Conservation (phyloP, 2,888 invertebrate genomes). For the Melanargia galathea region DNA sequence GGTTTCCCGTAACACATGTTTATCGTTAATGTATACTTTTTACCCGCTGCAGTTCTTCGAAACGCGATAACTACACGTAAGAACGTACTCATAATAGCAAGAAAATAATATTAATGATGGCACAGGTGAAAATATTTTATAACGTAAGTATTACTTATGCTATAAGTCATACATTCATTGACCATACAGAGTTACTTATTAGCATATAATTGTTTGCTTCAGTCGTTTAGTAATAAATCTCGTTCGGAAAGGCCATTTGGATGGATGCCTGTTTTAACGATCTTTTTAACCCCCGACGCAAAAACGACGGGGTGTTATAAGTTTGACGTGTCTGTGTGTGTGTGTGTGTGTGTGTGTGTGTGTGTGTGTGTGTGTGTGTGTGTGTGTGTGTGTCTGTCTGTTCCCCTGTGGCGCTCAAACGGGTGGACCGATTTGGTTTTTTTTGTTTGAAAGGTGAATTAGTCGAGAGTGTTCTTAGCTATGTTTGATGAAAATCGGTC, state of each 20-base stretch:
- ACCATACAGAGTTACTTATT: conserved; percentile 47
- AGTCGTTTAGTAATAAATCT: conserved; percentile 66
- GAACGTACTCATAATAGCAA: neutral
- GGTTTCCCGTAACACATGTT: conserved; percentile 8
- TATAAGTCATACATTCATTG: conserved; percentile 23
- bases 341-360: no score
- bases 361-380: no score
- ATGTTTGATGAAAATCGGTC: no score
- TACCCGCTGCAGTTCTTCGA: conserved; percentile 7
- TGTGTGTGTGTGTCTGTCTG: no score
- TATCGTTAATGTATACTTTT: conserved; percentile 13
- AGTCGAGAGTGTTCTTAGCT: no score
- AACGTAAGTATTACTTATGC: neutral
- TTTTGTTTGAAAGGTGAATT: no score
- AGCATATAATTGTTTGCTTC: conserved; percentile 73
- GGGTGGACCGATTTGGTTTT: no score
- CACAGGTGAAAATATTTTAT: conserved; percentile 20
- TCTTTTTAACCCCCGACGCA: no score
- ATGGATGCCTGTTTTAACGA: conserved; percentile 35
- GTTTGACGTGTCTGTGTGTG: no score
- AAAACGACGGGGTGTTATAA: no score
- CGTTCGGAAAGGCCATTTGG: conserved; percentile 53
- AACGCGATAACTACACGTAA: conserved; percentile 1
- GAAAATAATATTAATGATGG: conserved; percentile 7
- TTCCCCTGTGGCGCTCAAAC: no score